phyloP scores from a whole-genome alignment of 2,797 vertebrate genomes.

The Tapirus indicus region DNA sequence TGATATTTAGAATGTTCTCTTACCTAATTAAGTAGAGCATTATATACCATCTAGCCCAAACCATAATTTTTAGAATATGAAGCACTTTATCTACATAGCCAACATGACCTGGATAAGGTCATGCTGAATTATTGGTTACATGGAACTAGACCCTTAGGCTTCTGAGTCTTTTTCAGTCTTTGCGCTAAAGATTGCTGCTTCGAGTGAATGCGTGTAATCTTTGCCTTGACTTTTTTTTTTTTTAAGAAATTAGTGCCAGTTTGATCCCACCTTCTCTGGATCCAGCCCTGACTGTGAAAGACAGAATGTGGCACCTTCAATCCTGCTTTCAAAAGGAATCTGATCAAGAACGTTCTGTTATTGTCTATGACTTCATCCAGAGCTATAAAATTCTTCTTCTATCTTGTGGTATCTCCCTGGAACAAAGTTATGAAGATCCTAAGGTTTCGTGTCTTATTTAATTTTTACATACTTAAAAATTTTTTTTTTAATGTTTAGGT shows the following conservation, averaged over 20 bases:
- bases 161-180: constrained; percentile 50
- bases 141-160: neutral
- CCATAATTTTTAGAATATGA: constrained; percentile 16
- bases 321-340: constrained; percentile 87
- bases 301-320: constrained; percentile 91
- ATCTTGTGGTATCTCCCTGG: constrained; percentile 94
- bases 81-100: neutral
- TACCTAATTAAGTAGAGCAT: neutral
- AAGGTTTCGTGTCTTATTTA: constrained; percentile 90
- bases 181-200: constrained; percentile 18
- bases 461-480: constrained; percentile 39
- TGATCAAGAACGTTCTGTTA: constrained; percentile 81
- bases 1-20: constrained; percentile 48
- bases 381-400: constrained; percentile 95
- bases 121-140: neutral
- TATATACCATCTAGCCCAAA: constrained; percentile 22
- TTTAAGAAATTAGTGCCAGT: constrained; percentile 93
- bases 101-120: neutral
- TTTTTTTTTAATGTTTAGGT: neutral
- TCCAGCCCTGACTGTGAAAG: constrained; percentile 90
- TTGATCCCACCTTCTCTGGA: constrained; percentile 96
- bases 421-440: constrained; percentile 94
- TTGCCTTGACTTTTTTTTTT: constrained; percentile 34
- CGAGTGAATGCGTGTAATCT: constrained; percentile 25
- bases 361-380: constrained; percentile 94